A percentile compares a stretch with the other conserved stretches of the same genome.
Evolutionary conservation across 2,113 vertebrate genomes (phyloP).

Genomic region (Limnothrissa miodon): DNA sequence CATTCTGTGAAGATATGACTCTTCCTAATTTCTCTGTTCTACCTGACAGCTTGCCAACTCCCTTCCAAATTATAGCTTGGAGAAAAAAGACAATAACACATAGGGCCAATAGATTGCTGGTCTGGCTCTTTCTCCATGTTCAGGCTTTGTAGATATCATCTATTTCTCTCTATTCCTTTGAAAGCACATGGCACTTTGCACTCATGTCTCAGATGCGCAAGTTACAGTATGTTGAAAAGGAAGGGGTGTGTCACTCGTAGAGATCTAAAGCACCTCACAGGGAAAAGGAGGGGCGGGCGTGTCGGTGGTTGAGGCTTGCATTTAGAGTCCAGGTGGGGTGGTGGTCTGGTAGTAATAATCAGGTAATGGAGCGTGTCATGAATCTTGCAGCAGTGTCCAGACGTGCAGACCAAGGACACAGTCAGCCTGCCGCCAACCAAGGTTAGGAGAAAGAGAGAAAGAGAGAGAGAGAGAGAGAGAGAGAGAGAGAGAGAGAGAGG

Average conservation of each 20-base stretch:
- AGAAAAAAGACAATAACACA: no score
- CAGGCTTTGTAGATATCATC: no score
- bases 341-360: background rate
- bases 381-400: conserved; percentile 5
- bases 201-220: no score
- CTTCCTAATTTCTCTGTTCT: no score
- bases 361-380: conserved; percentile 12
- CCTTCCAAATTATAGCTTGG: no score
- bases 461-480: background rate
- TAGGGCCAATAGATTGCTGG: no score
- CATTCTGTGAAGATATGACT: no score
- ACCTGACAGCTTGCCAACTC: no score
- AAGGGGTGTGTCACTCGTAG: background rate
- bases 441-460: background rate
- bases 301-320: background rate
- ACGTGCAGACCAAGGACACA: conserved; percentile 3
- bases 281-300: background rate
- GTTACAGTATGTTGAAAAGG: background rate
- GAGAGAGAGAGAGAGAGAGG: background rate
- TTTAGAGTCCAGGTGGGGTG: background rate
- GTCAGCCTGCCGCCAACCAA: background rate
- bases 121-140: no score
- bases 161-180: no score
- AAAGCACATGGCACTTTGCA: background rate
- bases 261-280: background rate